phyloP scores from a whole-genome alignment of 2,113 vertebrate species.

The Australoheros scitulus region DNA sequence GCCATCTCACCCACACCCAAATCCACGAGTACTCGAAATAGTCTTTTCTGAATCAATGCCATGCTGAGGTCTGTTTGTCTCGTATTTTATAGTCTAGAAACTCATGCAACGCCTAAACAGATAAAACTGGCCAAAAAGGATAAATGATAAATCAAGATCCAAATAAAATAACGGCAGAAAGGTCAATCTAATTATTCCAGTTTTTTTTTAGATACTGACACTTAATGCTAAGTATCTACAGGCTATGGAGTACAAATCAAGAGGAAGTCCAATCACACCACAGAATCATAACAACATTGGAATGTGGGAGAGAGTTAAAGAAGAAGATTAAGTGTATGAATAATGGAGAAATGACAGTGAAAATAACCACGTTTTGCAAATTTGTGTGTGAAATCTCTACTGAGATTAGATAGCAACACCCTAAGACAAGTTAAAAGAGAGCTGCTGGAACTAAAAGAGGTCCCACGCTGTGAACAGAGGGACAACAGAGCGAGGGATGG shows the following conservation, averaged over 20 bases:
- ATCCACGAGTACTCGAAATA: background rate
- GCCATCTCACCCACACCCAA: background rate
- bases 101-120: background rate
- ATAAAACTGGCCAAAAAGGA: background rate
- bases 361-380: background rate
- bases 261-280: background rate
- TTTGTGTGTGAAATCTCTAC: slow-evolving; percentile 16
- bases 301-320: background rate
- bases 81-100: background rate
- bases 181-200: too few relatives aligned
- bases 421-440: background rate
- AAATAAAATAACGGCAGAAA: too few relatives aligned
- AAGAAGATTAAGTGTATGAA: background rate
- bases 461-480: slow-evolving; percentile 17
- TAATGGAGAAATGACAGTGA: background rate
- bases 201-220: background rate
- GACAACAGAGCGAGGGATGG: background rate
- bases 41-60: background rate
- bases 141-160: background rate
- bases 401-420: slow-evolving; percentile 26
- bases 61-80: background rate
- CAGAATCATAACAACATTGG: background rate
- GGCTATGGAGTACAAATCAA: background rate
- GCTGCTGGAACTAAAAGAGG: slow-evolving; percentile 11
- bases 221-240: background rate